Evolutionary conservation across 2,113 vertebrate species (phyloP).

Genomic region (Thamnophis sirtalis): DNA sequence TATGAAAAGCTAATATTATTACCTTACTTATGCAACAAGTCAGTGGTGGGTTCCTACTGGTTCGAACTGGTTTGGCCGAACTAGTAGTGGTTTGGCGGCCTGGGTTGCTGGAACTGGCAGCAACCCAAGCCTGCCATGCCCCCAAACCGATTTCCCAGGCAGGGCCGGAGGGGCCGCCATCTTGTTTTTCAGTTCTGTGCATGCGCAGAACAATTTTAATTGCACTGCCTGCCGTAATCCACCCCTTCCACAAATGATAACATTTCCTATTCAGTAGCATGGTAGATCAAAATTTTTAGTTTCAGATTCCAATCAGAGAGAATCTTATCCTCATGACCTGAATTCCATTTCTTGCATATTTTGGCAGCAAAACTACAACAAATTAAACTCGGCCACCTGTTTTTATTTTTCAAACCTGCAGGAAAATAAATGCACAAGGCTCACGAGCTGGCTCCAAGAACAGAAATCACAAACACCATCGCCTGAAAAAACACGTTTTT

Average conservation of each 20-base stretch:
- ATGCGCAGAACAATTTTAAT: no score
- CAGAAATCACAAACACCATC: background rate
- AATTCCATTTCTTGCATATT: background rate
- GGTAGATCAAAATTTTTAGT: background rate
- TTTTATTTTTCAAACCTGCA: background rate
- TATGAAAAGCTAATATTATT: background rate
- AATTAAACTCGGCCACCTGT: conserved; percentile 1
- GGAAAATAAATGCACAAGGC: background rate
- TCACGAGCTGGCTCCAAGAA: background rate
- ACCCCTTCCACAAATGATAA: background rate
- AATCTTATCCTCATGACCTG: background rate
- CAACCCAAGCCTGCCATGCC: no score
- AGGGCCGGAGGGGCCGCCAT: no score
- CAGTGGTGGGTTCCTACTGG: no score
- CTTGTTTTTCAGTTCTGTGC: no score
- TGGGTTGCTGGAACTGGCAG: no score
- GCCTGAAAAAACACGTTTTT: background rate
- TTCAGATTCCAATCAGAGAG: background rate
- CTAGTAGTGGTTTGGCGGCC: no score
- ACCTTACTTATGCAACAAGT: background rate
- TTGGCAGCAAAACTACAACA: background rate
- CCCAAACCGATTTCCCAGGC: no score
- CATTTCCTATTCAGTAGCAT: background rate
- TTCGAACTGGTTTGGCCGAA: no score
- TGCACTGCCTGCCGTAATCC: no score